phyloP scores from a whole-genome alignment of 2,797 vertebrate genomes.

The Sebastes elongatus region DNA sequence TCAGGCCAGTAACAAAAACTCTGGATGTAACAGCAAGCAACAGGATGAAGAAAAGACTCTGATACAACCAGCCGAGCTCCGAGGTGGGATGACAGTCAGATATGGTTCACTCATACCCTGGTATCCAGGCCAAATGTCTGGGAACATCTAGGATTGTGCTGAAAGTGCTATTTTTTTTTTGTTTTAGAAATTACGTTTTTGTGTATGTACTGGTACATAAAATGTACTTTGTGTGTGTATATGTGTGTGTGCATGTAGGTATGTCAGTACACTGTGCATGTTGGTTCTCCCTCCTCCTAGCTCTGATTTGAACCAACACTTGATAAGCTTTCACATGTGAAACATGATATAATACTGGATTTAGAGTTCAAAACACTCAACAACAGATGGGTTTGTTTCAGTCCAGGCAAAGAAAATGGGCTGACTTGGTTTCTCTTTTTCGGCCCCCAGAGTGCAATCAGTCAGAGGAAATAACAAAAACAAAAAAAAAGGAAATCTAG shows the following conservation, averaged over 20 bases:
- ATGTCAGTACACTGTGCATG: slow-evolving; percentile 45
- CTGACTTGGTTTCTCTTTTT: slow-evolving; percentile 69
- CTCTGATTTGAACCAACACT: slow-evolving; percentile 52
- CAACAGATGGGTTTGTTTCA: slow-evolving; percentile 78
- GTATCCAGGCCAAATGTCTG: slow-evolving; percentile 63
- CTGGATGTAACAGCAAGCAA: slow-evolving; percentile 29
- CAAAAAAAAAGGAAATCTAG: slow-evolving; percentile 48
- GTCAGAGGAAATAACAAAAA: slow-evolving; percentile 22
- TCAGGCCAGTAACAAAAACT: slow-evolving; percentile 17
- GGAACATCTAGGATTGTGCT: slow-evolving; percentile 80
- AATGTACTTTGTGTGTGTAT: slow-evolving; percentile 32
- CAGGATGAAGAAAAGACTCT: slow-evolving; percentile 22
- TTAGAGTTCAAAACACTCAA: slow-evolving; percentile 63
- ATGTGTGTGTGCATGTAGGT: slow-evolving; percentile 33
- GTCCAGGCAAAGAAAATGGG: slow-evolving; percentile 78
- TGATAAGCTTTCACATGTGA: slow-evolving; percentile 55
- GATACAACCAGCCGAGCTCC: slow-evolving; percentile 21
- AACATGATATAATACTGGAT: slow-evolving; percentile 90
- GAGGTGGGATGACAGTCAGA: slow-evolving; percentile 16
- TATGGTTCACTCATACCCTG: slow-evolving; percentile 57
- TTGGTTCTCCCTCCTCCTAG: slow-evolving; percentile 37
- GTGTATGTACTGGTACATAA: slow-evolving; percentile 39
- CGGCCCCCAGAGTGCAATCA: slow-evolving; percentile 82
- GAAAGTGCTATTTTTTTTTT: slow-evolving; percentile 76
- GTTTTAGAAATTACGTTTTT: slow-evolving; percentile 34